These are phyloP conservation scores for Heliconius ethilla DNA, from an alignment of 2,888 invertebrate genomes.

Conservation along the genomic window DNA sequence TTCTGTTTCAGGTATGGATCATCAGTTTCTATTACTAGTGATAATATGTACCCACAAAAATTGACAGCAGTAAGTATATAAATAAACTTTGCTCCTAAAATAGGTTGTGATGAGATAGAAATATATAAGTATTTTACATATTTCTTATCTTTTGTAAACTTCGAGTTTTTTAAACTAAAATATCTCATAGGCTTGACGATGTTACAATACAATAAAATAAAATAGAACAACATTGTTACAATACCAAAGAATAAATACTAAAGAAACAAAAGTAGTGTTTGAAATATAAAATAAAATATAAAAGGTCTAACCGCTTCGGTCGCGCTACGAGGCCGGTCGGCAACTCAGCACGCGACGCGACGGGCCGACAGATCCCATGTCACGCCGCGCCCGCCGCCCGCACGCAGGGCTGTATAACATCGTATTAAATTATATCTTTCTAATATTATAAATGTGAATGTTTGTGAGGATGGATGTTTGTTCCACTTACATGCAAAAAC, in stretches of 20 bases:
- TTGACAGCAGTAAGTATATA: background rate
- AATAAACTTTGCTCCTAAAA: background rate
- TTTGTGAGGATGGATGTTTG: conserved; percentile 10
- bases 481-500: background rate
- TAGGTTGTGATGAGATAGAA: too few relatives aligned
- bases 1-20: conserved; percentile 48
- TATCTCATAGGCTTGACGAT: background rate
- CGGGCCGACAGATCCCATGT: conserved; percentile 59
- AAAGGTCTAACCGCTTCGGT: conserved; percentile 41
- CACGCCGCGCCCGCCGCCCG: conserved; percentile 50
- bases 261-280: conserved; percentile 10
- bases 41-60: background rate
- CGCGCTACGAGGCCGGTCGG: conserved; percentile 47
- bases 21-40: background rate
- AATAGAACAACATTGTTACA: background rate
- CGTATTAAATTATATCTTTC: background rate
- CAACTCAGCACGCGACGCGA: conserved; percentile 54
- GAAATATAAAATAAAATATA: conserved; percentile 27
- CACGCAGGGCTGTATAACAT: conserved; percentile 36
- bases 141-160: too few relatives aligned
- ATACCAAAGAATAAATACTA: background rate
- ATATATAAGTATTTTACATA: too few relatives aligned
- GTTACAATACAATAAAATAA: background rate
- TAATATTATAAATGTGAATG: conserved; percentile 13
- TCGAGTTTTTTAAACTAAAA: background rate